Evolutionary conservation across 2,888 invertebrate genomes (phyloP).

Genomic region (Habroteleia sp.): DNA sequence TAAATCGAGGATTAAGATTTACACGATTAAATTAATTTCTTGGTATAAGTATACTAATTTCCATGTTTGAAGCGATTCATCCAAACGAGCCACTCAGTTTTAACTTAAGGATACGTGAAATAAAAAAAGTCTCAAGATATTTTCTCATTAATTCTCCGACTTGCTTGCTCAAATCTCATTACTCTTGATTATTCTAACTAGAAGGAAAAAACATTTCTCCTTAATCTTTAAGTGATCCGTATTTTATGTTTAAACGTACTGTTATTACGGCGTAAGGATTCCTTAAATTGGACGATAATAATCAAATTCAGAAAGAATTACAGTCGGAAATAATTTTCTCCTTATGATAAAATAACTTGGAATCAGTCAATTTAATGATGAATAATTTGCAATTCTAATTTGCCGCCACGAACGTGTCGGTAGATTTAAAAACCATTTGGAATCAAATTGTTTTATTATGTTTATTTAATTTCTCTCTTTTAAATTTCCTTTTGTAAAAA

Average conservation of each 20-base stretch:
- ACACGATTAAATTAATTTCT: constrained; percentile 1
- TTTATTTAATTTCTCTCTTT: no score
- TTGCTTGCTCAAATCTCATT: constrained; percentile 39
- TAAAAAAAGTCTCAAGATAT: constrained; percentile 24
- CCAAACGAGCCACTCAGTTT: constrained; percentile 15
- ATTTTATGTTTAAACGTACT: constrained; percentile 19
- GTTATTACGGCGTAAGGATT: constrained; percentile 5
- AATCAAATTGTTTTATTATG: no score
- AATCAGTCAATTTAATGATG: no score
- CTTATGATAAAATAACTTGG: no score
- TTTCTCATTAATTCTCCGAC: constrained; percentile 39
- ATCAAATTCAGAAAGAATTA: constrained; percentile 2
- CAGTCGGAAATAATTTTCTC: neutral
- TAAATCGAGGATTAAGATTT: no score
- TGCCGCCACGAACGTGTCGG: no score
- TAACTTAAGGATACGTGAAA: constrained; percentile 19
- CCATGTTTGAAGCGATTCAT: constrained; percentile 11
- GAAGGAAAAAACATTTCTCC: constrained; percentile 29
- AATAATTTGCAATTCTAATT: no score
- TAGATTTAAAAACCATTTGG: no score
- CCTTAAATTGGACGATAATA: constrained; percentile 15
- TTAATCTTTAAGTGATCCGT: constrained; percentile 25
- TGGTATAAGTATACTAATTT: constrained; percentile 12
- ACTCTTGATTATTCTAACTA: constrained; percentile 43
- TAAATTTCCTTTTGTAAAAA: no score